Evolutionary conservation across 2,113 vertebrate species (phyloP).

Genomic region (Dromiciops gliroides): DNA sequence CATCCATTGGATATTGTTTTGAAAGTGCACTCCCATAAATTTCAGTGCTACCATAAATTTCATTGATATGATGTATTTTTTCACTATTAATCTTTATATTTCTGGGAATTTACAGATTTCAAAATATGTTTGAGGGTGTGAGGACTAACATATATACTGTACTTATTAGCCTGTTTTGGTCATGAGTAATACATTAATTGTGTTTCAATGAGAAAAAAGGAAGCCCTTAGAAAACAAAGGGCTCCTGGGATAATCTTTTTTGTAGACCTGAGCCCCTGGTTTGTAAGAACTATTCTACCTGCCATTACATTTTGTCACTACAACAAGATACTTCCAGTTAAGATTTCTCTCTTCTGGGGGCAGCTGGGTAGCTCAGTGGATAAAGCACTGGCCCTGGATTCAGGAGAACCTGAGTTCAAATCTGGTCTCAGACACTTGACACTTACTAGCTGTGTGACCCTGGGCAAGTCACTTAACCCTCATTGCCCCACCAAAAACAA

Average conservation of each 20-base stretch:
- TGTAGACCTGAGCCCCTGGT: background rate
- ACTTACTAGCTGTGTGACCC: too few relatives aligned
- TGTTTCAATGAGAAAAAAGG: constrained; percentile 19
- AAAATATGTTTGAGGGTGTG: constrained; percentile 40
- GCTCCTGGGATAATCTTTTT: background rate
- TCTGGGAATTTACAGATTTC: constrained; percentile 59
- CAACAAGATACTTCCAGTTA: background rate
- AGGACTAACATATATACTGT: background rate
- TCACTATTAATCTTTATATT: constrained; percentile 68
- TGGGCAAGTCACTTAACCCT: too few relatives aligned
- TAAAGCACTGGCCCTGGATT: too few relatives aligned
- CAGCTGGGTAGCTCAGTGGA: too few relatives aligned
- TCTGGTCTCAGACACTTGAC: too few relatives aligned
- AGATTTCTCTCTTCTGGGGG: constrained; percentile 32
- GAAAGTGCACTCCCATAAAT: constrained; percentile 63
- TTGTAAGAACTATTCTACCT: background rate
- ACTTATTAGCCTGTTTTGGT: background rate
- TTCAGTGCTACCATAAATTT: constrained; percentile 66
- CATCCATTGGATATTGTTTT: constrained; percentile 66
- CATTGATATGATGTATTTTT: constrained; percentile 61
- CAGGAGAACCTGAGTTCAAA: too few relatives aligned
- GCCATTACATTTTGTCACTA: background rate
- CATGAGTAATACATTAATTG: background rate
- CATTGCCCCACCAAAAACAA: too few relatives aligned
- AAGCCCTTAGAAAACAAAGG: constrained; percentile 55